phyloP scores from a whole-genome alignment of 23 tunicate genomes.

The Halocynthia aurantium region DNA sequence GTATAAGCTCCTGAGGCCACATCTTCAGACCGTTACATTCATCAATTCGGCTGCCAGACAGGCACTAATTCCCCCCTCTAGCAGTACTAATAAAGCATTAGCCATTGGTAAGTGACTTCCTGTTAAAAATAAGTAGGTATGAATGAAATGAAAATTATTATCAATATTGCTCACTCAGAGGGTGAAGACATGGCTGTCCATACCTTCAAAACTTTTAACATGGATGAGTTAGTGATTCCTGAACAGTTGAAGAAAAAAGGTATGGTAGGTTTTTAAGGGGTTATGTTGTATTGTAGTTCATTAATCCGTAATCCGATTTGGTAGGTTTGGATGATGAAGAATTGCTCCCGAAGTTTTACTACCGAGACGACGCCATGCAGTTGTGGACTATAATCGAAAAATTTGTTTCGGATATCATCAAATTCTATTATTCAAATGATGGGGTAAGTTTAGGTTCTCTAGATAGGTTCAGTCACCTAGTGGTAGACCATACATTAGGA shows the following conservation, averaged over 20 bases:
- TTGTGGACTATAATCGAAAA: slow-evolving; percentile 48
- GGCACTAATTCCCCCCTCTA: slow-evolving; percentile 20
- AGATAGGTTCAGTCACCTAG: too few relatives aligned
- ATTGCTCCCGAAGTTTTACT: slow-evolving; percentile 44
- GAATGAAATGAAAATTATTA: neutral
- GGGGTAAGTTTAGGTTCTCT: slow-evolving; percentile 19
- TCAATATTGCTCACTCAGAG: slow-evolving; percentile 18
- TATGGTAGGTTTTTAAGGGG: neutral
- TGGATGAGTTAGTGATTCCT: slow-evolving; percentile 46
- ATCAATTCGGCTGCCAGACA: slow-evolving; percentile 55
- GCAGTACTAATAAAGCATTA: slow-evolving; percentile 31
- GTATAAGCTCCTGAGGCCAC: slow-evolving; percentile 73
- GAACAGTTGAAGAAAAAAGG: slow-evolving; percentile 35
- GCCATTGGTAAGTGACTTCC: slow-evolving; percentile 32
- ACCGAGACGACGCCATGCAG: slow-evolving; percentile 57
- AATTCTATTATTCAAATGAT: slow-evolving; percentile 30
- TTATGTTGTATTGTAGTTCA: too few relatives aligned
- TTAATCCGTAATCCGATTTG: neutral
- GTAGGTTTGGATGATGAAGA: slow-evolving; percentile 38
- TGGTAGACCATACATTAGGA: too few relatives aligned
- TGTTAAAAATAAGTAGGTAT: neutral
- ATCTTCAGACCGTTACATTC: slow-evolving; percentile 49
- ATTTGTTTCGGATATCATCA: slow-evolving; percentile 22
- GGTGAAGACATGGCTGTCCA: slow-evolving; percentile 25
- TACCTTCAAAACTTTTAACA: slow-evolving; percentile 20